A percentile compares a stretch with the other conserved stretches of the same genome.
Evolutionary conservation across 53 echinoderm and acorn worm genomes (phyloP).

Genomic region (Holothuria scabra): DNA sequence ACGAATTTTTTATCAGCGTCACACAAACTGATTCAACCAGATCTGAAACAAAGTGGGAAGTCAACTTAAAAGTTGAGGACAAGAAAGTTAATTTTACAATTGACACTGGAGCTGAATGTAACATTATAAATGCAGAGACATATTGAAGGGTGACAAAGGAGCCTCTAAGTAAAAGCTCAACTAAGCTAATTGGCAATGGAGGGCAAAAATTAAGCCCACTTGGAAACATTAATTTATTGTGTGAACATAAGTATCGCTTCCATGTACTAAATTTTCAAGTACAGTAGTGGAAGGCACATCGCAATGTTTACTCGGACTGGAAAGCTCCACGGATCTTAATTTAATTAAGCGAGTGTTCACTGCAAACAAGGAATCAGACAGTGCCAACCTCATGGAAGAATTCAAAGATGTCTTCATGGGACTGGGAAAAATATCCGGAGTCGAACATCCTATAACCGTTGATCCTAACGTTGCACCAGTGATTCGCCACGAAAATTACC

Average conservation of each 20-base stretch:
- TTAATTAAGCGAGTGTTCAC: neutral
- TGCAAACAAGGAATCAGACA: neutral
- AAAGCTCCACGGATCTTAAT: neutral
- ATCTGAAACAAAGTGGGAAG: too few species aligned
- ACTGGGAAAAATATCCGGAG: too few species aligned
- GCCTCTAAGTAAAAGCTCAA: neutral
- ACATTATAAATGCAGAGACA: neutral
- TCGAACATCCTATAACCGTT: slow-evolving; percentile 38
- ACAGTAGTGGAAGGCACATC: too few species aligned
- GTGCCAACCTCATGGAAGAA: neutral
- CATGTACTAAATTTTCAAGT: too few species aligned
- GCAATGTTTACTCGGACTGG: neutral
- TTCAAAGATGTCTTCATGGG: slow-evolving; percentile 11
- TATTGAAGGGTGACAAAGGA: neutral
- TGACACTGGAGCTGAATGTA: slow-evolving; percentile 15
- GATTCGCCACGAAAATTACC: slow-evolving; percentile 58
- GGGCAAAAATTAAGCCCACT: too few species aligned
- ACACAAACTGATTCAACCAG: too few species aligned
- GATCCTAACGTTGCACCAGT: too few species aligned
- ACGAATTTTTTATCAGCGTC: too few species aligned
- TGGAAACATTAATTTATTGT: too few species aligned
- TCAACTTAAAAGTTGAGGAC: neutral
- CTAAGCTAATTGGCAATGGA: neutral
- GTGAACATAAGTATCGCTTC: too few species aligned
- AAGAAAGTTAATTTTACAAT: neutral